Evolutionary conservation across 2,888 invertebrate species (phyloP).

Genomic region (Sinodicranocentrus sp.): DNA sequence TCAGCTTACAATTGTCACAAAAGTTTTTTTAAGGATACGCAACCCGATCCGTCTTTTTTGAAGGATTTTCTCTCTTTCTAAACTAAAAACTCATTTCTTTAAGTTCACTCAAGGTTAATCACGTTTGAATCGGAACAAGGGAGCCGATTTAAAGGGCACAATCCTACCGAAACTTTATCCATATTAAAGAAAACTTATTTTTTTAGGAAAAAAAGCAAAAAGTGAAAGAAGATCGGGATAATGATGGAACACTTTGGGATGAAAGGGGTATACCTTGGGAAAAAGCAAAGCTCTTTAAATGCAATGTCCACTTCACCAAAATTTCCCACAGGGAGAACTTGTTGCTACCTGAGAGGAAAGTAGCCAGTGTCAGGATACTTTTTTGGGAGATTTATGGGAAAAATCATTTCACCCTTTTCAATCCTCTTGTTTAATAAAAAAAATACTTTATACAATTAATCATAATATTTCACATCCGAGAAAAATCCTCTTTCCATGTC

Average conservation of each 20-base stretch:
- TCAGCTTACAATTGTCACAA: conserved; percentile 1
- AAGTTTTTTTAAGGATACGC: no score
- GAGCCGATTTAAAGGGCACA: conserved; percentile 1
- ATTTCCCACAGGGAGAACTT: conserved; percentile 41
- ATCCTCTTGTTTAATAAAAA: no score
- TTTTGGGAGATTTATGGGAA: conserved; percentile 27
- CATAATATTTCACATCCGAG: background rate
- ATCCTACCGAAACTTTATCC: conserved; percentile 39
- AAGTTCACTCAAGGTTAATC: conserved; percentile 25
- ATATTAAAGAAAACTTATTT: background rate
- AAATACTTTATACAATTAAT: no score
- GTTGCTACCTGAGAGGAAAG: conserved; percentile 25
- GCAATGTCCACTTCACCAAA: background rate
- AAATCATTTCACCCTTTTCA: background rate
- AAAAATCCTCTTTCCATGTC: background rate
- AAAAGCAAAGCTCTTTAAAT: conserved; percentile 9
- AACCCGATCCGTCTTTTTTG: no score
- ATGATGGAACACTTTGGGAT: conserved; percentile 5
- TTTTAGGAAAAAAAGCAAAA: conserved; percentile 12
- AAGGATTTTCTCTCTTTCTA: conserved; percentile 26
- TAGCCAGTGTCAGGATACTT: conserved; percentile 2
- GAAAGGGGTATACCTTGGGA: conserved; percentile 32
- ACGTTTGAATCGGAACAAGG: background rate
- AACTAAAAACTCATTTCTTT: background rate
- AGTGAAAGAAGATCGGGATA: conserved; percentile 33